Percentiles rank a stretch among this genome's conserved stretches.
Conservation (phyloP, 2,797 vertebrate species). For the Trichosurus vulpecula region DNA sequence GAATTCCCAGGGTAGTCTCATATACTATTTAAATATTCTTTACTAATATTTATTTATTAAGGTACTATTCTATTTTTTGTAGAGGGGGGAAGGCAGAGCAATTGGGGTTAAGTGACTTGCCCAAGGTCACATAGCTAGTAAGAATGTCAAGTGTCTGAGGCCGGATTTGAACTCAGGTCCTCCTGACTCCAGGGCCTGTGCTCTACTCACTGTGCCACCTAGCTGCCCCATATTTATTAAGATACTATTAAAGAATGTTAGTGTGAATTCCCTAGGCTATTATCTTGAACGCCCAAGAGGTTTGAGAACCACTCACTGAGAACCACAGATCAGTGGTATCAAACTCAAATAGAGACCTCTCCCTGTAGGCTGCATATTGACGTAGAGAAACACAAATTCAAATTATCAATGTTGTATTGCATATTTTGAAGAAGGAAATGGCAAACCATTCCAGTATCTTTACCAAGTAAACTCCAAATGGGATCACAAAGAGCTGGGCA, state of each 20-base stretch:
- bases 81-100: no score
- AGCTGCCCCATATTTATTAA: no score
- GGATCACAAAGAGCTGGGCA: not conserved
- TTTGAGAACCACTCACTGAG: not conserved
- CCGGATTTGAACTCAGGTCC: no score
- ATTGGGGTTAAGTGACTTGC: no score
- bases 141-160: no score
- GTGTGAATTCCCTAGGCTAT: not conserved
- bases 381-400: not conserved
- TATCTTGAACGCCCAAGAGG: not conserved
- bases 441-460: not conserved
- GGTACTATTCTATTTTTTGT: no score
- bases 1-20: not conserved
- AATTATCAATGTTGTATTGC: not conserved
- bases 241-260: not conserved
- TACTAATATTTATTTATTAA: not conserved
- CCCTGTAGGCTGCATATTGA: not conserved
- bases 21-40: not conserved
- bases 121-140: no score
- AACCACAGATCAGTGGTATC: not conserved
- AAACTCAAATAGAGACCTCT: not conserved
- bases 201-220: no score
- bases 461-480: not conserved
- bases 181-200: no score
- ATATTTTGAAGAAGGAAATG: not conserved